Evolutionary conservation across 2,888 invertebrate genomes (phyloP).

Genomic region (Acronicta alni): DNA sequence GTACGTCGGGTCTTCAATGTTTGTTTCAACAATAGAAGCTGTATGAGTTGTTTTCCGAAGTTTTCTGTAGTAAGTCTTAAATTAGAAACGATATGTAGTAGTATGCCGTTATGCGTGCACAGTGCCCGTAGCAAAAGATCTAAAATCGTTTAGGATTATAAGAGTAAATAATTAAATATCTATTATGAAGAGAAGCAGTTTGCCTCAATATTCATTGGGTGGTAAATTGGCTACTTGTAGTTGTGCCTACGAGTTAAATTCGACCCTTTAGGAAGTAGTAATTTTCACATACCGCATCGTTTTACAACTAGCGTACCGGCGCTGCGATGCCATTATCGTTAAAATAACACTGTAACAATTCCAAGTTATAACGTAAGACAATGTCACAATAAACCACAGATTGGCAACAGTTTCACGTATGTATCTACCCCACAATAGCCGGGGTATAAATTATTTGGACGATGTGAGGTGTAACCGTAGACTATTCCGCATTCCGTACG

Average conservation of each 20-base stretch:
- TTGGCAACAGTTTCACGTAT: conserved; percentile 49
- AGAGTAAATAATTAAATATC: too few relatives aligned
- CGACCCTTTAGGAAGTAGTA: not conserved
- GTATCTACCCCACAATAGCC: conserved; percentile 43
- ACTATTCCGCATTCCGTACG: conserved; percentile 78
- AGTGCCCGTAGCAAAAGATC: too few relatives aligned
- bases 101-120: too few relatives aligned
- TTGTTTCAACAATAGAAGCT: conserved; percentile 1
- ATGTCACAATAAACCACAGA: conserved; percentile 44
- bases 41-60: not conserved
- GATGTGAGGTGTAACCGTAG: conserved; percentile 73
- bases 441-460: conserved; percentile 74
- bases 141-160: too few relatives aligned
- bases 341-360: too few relatives aligned
- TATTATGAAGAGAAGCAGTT: too few relatives aligned
- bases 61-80: not conserved
- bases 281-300: too few relatives aligned
- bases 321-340: too few relatives aligned
- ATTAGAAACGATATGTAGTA: not conserved
- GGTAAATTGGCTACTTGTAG: too few relatives aligned
- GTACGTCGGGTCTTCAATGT: conserved; percentile 23
- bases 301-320: too few relatives aligned
- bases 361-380: not conserved
- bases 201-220: too few relatives aligned
- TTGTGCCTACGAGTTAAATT: not conserved